These are phyloP conservation scores for Takifugu rubripes DNA, from an alignment of 2,797 vertebrate species.

Conservation along the genomic window DNA sequence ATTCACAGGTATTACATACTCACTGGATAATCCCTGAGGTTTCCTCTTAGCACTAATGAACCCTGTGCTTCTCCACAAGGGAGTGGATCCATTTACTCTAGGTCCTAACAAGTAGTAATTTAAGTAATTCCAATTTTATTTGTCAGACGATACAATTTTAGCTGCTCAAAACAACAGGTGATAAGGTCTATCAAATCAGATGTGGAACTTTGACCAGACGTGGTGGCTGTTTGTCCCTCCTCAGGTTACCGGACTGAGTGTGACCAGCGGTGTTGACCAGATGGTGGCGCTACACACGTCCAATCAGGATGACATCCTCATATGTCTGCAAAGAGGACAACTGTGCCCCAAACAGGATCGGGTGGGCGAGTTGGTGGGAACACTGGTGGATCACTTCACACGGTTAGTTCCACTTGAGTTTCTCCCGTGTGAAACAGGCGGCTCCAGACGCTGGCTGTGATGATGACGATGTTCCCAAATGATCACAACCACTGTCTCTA, in stretches of 20 bases:
- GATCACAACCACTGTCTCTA: too few relatives aligned
- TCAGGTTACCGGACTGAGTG: slow-evolving; percentile 84
- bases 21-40: slow-evolving; percentile 33
- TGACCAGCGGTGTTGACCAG: slow-evolving; percentile 84
- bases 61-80: not conserved
- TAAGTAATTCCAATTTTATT: too few relatives aligned
- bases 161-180: too few relatives aligned
- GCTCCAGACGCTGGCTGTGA: too few relatives aligned
- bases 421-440: not conserved
- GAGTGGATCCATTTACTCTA: too few relatives aligned
- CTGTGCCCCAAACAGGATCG: slow-evolving; percentile 77
- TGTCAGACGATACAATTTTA: too few relatives aligned
- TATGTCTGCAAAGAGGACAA: slow-evolving; percentile 80
- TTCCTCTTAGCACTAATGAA: not conserved
- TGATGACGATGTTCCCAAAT: too few relatives aligned
- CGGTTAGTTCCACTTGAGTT: slow-evolving; percentile 59
- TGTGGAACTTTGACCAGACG: too few relatives aligned
- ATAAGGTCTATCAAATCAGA: too few relatives aligned
- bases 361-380: slow-evolving; percentile 85
- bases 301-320: slow-evolving; percentile 76
- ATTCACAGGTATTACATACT: slow-evolving; percentile 32
- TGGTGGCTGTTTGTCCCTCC: not conserved
- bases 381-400: slow-evolving; percentile 79
- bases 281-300: slow-evolving; percentile 84
- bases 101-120: too few relatives aligned